Conservation (phyloP, 1,140 invertebrate genomes). For the Anoplolepis gracilipes region DNA sequence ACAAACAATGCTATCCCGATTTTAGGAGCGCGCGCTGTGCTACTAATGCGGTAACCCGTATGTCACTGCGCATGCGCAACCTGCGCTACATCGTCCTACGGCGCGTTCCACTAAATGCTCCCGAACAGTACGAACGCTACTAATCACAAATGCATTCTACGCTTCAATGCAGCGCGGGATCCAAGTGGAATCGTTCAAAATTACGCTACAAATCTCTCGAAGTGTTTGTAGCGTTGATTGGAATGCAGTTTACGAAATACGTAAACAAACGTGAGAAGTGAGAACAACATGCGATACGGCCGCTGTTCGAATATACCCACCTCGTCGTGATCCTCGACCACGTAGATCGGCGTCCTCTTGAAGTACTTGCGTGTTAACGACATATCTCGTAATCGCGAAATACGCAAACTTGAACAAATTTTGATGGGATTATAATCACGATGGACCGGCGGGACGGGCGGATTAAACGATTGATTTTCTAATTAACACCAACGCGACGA, state of each 20-base stretch:
- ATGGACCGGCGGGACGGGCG: not conserved
- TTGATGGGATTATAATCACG: not conserved
- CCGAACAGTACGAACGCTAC: too few relatives aligned
- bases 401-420: not conserved
- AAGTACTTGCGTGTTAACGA: conserved; percentile 80
- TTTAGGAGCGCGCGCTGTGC: not conserved
- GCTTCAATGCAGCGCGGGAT: too few relatives aligned
- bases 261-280: not conserved
- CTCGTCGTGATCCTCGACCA: conserved; percentile 93
- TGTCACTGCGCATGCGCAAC: not conserved
- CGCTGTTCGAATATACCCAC: conserved; percentile 81
- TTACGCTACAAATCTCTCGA: too few relatives aligned
- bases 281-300: not conserved
- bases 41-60: not conserved
- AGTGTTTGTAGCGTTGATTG: too few relatives aligned
- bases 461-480: conserved; percentile 45
- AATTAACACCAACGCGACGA: conserved; percentile 60
- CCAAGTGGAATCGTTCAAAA: too few relatives aligned
- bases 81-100: too few relatives aligned
- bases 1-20: too few relatives aligned
- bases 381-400: conserved; percentile 50
- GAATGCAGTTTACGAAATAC: too few relatives aligned
- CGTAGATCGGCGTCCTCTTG: conserved; percentile 89
- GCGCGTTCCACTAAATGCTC: too few relatives aligned
- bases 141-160: too few relatives aligned